phyloP scores from a whole-genome alignment of 2,888 invertebrate species.

The Sarcophaga subvicina region DNA sequence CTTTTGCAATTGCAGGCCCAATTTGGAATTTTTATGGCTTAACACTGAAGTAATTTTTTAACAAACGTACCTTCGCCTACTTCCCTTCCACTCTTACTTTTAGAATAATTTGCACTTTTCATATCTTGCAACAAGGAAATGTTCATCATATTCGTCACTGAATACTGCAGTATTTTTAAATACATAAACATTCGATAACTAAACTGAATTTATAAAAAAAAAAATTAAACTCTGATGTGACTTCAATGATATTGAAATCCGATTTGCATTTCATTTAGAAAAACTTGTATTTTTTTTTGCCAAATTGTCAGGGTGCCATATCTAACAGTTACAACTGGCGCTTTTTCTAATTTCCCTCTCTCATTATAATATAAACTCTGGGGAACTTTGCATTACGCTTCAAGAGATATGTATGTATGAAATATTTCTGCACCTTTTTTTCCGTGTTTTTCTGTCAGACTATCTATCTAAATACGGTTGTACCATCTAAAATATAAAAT shows the following conservation, averaged over 20 bases:
- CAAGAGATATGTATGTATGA: neutral
- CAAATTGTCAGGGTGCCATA: constrained; percentile 55
- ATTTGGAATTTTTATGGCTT: too few relatives aligned
- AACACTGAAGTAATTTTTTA: too few relatives aligned
- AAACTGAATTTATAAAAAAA: neutral
- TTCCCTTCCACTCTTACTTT: neutral
- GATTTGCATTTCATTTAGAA: constrained; percentile 9
- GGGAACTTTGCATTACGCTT: neutral
- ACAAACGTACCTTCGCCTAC: neutral
- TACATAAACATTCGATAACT: neutral
- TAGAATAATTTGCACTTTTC: neutral
- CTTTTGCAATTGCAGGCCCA: too few relatives aligned
- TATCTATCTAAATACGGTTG: neutral
- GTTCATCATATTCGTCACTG: neutral
- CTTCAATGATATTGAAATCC: constrained; percentile 38
- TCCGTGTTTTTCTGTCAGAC: too few relatives aligned
- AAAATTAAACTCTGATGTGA: neutral
- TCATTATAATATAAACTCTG: neutral
- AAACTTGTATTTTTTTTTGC: neutral
- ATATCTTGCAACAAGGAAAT: neutral
- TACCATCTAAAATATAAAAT: constrained; percentile 70
- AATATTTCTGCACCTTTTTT: constrained; percentile 23
- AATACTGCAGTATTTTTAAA: constrained; percentile 67
- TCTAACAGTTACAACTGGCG: constrained; percentile 57
- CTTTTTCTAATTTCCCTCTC: constrained; percentile 45